phyloP scores from a whole-genome alignment of 1,140 invertebrate species.

The Portunus trituberculatus region DNA sequence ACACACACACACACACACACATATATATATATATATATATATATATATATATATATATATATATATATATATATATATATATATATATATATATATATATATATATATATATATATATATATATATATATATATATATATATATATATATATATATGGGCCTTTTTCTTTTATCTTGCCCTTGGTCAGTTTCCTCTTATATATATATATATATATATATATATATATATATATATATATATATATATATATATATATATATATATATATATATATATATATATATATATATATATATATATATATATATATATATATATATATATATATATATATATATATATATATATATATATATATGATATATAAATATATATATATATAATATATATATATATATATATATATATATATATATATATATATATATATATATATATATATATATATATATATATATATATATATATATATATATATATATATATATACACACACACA shows the following conservation, averaged over 20 bases:
- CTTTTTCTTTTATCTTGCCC: too few relatives aligned
- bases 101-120: conserved; percentile 31
- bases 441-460: conserved; percentile 55
- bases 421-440: conserved; percentile 31
- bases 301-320: background rate
- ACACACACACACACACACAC: conserved; percentile 17
- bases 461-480: conserved; percentile 58
- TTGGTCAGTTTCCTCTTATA: too few relatives aligned
- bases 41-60: background rate
- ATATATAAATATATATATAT: background rate
- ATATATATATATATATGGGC: conserved; percentile 48
- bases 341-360: background rate
- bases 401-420: background rate
- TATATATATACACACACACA: background rate
- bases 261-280: background rate
- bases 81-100: background rate
- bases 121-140: conserved; percentile 55
- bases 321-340: background rate
- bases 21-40: background rate
- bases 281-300: background rate
- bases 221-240: background rate
- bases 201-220: background rate
- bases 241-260: background rate
- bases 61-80: background rate
- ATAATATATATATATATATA: background rate